phyloP scores from a whole-genome alignment of 2,888 invertebrate species.

The Busseola fusca region DNA sequence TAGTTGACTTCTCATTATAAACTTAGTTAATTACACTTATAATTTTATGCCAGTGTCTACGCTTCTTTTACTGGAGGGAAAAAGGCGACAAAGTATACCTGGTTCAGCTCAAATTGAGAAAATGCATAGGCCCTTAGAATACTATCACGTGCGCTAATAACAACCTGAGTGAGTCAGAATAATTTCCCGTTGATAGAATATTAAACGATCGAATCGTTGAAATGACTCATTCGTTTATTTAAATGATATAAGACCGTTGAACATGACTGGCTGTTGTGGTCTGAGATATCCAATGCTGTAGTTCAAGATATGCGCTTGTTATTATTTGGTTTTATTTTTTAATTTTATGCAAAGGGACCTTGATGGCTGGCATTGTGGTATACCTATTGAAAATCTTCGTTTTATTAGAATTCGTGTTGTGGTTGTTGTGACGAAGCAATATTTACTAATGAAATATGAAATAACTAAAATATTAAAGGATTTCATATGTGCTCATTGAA shows the following conservation, averaged over 20 bases:
- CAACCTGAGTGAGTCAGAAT: constrained; percentile 61
- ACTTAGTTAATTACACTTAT: background rate
- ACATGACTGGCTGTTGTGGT: constrained; percentile 40
- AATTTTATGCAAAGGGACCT: background rate
- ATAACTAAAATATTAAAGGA: background rate
- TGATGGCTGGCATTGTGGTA: background rate
- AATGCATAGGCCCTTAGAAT: constrained; percentile 82
- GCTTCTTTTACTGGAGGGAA: background rate
- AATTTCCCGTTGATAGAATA: constrained; percentile 65
- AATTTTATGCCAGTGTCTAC: background rate
- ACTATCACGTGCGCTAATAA: constrained; percentile 65
- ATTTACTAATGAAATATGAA: background rate
- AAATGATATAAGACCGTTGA: constrained; percentile 55
- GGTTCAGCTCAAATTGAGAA: constrained; percentile 10
- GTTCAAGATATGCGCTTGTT: constrained; percentile 20
- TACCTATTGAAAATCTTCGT: too few relatives aligned
- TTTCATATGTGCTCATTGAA: background rate
- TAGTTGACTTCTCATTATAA: background rate
- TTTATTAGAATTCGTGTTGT: background rate
- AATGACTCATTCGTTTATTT: constrained; percentile 60
- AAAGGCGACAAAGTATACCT: background rate
- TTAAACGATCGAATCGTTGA: constrained; percentile 61
- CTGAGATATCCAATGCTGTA: constrained; percentile 19
- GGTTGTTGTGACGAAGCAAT: background rate
- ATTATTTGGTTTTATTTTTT: constrained; percentile 7